Evolutionary conservation across 2,888 invertebrate species (phyloP).

Genomic region (Drosophila incognita): DNA sequence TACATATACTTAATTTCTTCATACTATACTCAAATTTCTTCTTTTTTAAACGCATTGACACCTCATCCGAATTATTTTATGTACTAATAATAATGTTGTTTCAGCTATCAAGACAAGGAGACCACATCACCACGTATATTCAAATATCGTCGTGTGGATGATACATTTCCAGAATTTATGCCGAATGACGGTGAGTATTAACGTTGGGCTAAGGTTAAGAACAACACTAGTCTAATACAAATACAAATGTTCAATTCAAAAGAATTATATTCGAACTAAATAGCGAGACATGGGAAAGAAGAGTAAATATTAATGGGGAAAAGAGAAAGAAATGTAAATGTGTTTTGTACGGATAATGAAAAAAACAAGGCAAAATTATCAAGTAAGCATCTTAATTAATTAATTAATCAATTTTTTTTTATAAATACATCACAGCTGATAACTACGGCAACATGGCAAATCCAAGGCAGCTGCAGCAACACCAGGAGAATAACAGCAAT

Average conservation of each 20-base stretch:
- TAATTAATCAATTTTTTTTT: too few relatives aligned
- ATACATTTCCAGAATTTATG: conserved; percentile 66
- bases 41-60: background rate
- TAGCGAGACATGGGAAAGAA: background rate
- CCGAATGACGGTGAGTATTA: conserved; percentile 57
- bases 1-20: too few relatives aligned
- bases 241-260: background rate
- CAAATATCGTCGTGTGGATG: conserved; percentile 72
- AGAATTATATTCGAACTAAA: background rate
- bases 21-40: background rate
- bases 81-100: background rate
- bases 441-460: conserved; percentile 48
- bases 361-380: background rate
- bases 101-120: conserved; percentile 19
- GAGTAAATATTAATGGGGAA: background rate
- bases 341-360: background rate
- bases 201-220: background rate
- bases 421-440: conserved; percentile 30
- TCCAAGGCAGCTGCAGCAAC: conserved; percentile 20
- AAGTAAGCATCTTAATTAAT: too few relatives aligned
- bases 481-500: conserved; percentile 31
- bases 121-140: conserved; percentile 12
- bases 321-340: background rate
- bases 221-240: background rate
- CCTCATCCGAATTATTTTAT: background rate